A percentile compares a stretch with the other conserved stretches of the same genome.
Conservation (phyloP, 2,797 vertebrate species). For the Fistularia tabacaria region DNA sequence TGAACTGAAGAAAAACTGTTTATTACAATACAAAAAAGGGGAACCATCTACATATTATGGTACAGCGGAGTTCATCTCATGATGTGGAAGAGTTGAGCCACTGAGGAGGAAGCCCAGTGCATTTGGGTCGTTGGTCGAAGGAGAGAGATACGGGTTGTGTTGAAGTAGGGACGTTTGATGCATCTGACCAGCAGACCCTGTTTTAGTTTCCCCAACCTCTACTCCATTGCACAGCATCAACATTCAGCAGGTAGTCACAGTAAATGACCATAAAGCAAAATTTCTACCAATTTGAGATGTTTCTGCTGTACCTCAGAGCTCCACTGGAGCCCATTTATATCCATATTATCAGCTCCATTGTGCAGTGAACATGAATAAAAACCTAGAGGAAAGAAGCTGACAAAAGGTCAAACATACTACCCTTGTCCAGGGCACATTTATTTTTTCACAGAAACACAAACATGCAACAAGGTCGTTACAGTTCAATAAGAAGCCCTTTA, state of each 20-base stretch:
- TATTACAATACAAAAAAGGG: slow-evolving; percentile 63
- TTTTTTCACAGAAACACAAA: slow-evolving; percentile 75
- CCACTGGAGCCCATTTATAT: slow-evolving; percentile 44
- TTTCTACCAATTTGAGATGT: slow-evolving; percentile 37
- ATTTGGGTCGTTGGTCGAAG: slow-evolving; percentile 10
- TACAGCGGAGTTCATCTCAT: slow-evolving; percentile 46
- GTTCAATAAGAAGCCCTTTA: slow-evolving; percentile 82
- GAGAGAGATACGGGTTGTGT: slow-evolving; percentile 1
- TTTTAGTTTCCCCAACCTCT: slow-evolving; percentile 4
- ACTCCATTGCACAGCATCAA: slow-evolving; percentile 14
- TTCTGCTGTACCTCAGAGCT: slow-evolving; percentile 34
- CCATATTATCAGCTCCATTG: slow-evolving; percentile 39
- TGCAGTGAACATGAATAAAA: slow-evolving; percentile 14
- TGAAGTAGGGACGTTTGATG: background rate
- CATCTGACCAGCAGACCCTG: slow-evolving; percentile 6
- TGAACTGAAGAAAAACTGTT: too few species aligned
- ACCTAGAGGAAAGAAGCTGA: slow-evolving; percentile 26
- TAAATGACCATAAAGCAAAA: slow-evolving; percentile 58
- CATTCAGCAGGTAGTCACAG: slow-evolving; percentile 39
- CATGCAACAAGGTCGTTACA: slow-evolving; percentile 82
- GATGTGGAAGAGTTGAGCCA: slow-evolving; percentile 17
- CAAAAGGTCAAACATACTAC: slow-evolving; percentile 64
- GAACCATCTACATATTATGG: slow-evolving; percentile 40
- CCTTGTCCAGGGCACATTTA: slow-evolving; percentile 71
- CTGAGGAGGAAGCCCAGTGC: slow-evolving; percentile 10